Evolutionary conservation across 35 echinoderm and acorn worm genomes (phyloP), one percentile per base, ranked within the genome.

Genomic region (Holothuria glaberrima): DNA sequence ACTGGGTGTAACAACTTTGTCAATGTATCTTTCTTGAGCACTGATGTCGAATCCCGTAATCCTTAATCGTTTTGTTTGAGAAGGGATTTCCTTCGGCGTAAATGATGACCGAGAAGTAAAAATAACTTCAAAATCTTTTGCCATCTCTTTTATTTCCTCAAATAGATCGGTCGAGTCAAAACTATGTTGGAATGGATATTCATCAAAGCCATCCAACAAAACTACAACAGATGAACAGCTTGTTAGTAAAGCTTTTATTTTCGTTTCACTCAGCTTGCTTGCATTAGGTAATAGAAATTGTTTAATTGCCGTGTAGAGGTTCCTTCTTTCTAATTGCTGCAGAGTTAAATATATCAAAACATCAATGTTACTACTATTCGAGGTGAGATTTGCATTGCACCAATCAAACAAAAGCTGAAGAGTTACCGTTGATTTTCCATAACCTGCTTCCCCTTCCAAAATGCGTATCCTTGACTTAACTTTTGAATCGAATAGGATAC

Each of bases 51-150:
- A 75, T 75, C 71, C 71, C 5, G 71, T 75, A 21, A 75, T 22
- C 24, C 71, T 75, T 18, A 75, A 34, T 75, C 71, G 71, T 19
- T 75, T 75, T 33, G 71, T 75, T 75, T 75, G 71, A 16, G 71
- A 44, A 4, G 71, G 33, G 20, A 44, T 34, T 38, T 75, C 71
- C 30, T 75, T 75, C 4, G 71, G 71, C 20, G 35, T 21, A 41
- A 33, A 75, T 19, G 30, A 75, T 41, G 71, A 75, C 13, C 71
- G 24, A 44, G 71, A 44, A 45, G 71, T 75, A 30, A 75, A 30
- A 21, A 75, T 30, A 18, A 75, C 71, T 24, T 75, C 32, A 75
- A 75, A 41, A 19, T 41, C 34, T 17, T 9, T 30, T 44, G 46
- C 32, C 31, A 75, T 75, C 10, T 44, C 46, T 9, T 75, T 75